A percentile compares a stretch with the other conserved stretches of the same genome.
Evolutionary conservation across 2,797 vertebrate genomes (phyloP).

Genomic region (Carapus acus): DNA sequence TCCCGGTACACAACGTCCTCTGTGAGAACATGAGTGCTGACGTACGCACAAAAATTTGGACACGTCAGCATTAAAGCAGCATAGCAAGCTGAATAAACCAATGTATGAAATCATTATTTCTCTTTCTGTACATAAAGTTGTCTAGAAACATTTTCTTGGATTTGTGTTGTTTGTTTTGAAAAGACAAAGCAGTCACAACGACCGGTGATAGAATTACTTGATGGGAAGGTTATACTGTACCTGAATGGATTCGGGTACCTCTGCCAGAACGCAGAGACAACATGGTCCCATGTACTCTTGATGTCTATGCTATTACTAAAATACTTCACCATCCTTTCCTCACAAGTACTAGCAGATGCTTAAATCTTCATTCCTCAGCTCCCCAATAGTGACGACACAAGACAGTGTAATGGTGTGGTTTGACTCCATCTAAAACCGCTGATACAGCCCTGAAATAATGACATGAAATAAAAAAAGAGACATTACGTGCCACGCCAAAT

Average conservation of each 20-base stretch:
- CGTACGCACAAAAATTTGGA: conserved; percentile 17
- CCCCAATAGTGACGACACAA: conserved; percentile 21
- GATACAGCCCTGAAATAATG: conserved; percentile 19
- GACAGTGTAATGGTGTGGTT: conserved; percentile 15
- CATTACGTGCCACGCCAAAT: no score
- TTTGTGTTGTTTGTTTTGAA: no score
- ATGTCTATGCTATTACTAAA: conserved; percentile 66
- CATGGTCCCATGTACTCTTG: conserved; percentile 70
- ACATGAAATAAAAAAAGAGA: not conserved
- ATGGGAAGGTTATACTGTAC: no score
- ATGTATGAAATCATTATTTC: no score
- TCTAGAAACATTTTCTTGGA: no score
- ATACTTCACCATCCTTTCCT: conserved; percentile 71
- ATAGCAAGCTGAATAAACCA: no score
- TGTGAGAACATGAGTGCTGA: conserved; percentile 75
- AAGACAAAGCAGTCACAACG: no score
- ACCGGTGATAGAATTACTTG: not conserved
- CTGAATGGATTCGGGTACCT: conserved; percentile 78
- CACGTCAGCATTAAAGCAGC: not conserved
- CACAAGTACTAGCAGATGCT: conserved; percentile 13
- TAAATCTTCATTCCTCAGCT: conserved; percentile 27
- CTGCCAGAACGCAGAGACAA: conserved; percentile 76
- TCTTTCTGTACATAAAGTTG: no score
- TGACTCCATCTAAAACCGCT: conserved; percentile 64
- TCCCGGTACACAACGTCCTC: conserved; percentile 77